These are phyloP conservation scores for Mystacornis crossleyi DNA, from an alignment of 2,113 vertebrate species.

Conservation along the genomic window DNA sequence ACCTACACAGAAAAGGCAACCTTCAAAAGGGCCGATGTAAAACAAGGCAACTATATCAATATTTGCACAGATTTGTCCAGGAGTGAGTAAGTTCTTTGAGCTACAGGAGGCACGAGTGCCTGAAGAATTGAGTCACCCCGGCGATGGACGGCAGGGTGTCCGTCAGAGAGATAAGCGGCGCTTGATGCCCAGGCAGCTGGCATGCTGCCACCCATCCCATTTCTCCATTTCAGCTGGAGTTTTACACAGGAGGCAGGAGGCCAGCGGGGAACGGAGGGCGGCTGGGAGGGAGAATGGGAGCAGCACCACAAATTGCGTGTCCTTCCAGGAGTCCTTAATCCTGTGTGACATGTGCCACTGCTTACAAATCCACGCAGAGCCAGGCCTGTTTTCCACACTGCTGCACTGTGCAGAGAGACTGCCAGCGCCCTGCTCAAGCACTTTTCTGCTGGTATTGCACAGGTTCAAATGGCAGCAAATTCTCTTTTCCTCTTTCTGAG, in stretches of 20 bases:
- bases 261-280: background rate
- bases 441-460: background rate
- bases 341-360: background rate
- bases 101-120: background rate
- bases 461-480: background rate
- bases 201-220: background rate
- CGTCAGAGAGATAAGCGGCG: background rate
- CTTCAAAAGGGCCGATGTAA: background rate
- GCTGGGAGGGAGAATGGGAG: background rate
- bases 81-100: background rate
- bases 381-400: constrained; percentile 7
- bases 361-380: background rate
- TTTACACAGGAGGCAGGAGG: background rate
- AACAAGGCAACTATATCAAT: background rate
- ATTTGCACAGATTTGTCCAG: background rate
- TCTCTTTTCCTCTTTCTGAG: background rate
- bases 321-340: constrained; percentile 23
- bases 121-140: background rate
- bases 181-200: background rate
- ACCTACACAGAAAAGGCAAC: background rate
- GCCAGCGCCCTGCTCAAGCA: background rate
- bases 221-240: constrained; percentile 33
- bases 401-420: background rate
- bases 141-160: background rate
- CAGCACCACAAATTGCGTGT: background rate